Percentiles rank a stretch among this genome's conserved stretches.
These are phyloP conservation scores for Drymonia ruficornis DNA, from an alignment of 2,888 invertebrate species.

Conservation along the genomic window DNA sequence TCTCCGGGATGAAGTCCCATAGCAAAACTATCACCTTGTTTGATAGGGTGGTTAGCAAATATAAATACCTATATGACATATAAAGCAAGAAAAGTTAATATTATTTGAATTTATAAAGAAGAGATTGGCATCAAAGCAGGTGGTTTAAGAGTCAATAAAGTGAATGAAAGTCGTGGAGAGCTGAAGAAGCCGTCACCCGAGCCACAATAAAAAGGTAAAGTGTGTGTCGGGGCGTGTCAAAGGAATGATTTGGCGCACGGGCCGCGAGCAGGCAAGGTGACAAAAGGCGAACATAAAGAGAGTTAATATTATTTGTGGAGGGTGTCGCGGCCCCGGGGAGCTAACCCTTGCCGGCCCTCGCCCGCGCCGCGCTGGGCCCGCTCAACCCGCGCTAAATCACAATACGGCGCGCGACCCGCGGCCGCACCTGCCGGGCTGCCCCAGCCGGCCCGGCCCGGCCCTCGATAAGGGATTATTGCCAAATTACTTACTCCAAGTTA, in stretches of 20 bases:
- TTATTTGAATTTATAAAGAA: background rate
- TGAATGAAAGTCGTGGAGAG: background rate
- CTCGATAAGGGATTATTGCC: conserved; percentile 54
- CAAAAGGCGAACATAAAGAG: conserved; percentile 58
- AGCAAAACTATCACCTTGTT: too few species aligned
- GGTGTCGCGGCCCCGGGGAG: conserved; percentile 35
- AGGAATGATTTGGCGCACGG: conserved; percentile 54
- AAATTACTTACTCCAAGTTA: conserved; percentile 47
- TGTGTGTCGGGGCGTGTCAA: conserved; percentile 56
- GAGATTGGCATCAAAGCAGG: background rate
- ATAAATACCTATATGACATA: background rate
- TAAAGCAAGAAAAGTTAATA: background rate
- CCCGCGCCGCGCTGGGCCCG: conserved; percentile 37
- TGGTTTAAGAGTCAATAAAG: background rate
- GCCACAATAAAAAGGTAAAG: conserved; percentile 52
- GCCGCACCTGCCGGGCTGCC: conserved; percentile 54
- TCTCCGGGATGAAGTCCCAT: background rate
- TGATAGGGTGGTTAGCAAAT: too few species aligned
- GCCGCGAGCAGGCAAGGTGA: conserved; percentile 41
- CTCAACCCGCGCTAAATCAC: conserved; percentile 44
- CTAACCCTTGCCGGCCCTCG: conserved; percentile 39
- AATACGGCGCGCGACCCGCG: conserved; percentile 27
- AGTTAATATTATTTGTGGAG: conserved; percentile 67
- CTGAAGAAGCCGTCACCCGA: background rate
- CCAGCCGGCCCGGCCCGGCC: conserved; percentile 41